phyloP scores from a whole-genome alignment of 2,113 vertebrate genomes.

The Lophochroa leadbeateri region DNA sequence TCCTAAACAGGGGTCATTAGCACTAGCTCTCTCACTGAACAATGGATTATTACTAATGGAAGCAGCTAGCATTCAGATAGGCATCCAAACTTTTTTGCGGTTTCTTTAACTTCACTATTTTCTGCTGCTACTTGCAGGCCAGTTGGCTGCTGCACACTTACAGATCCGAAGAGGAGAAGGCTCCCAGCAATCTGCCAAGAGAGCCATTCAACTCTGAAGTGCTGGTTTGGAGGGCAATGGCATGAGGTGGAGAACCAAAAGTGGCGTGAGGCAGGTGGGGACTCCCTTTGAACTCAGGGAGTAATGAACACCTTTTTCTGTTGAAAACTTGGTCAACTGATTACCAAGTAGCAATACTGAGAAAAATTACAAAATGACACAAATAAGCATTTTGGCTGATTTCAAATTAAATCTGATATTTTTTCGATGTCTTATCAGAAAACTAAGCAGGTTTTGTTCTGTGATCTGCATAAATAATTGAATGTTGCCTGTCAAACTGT shows the following conservation, averaged over 20 bases:
- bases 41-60: constrained; percentile 51
- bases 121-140: constrained; percentile 1
- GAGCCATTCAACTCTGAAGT: background rate
- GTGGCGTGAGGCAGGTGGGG: background rate
- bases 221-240: background rate
- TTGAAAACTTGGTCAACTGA: background rate
- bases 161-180: background rate
- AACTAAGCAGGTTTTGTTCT: background rate
- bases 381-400: background rate
- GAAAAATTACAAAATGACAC: background rate
- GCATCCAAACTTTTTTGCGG: constrained; percentile 9
- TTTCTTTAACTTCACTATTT: constrained; percentile 20
- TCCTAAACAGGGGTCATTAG: constrained; percentile 54
- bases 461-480: background rate
- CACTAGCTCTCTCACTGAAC: constrained; percentile 12
- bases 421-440: background rate
- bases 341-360: background rate
- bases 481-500: background rate
- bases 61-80: constrained; percentile 41
- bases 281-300: background rate
- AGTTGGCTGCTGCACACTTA: constrained; percentile 33
- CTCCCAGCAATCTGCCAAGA: constrained; percentile 22
- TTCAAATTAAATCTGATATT: background rate
- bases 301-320: background rate
- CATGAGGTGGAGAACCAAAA: background rate